These are phyloP conservation scores for Drosophila falleni DNA, from an alignment of 2,888 invertebrate species.

Conservation along the genomic window DNA sequence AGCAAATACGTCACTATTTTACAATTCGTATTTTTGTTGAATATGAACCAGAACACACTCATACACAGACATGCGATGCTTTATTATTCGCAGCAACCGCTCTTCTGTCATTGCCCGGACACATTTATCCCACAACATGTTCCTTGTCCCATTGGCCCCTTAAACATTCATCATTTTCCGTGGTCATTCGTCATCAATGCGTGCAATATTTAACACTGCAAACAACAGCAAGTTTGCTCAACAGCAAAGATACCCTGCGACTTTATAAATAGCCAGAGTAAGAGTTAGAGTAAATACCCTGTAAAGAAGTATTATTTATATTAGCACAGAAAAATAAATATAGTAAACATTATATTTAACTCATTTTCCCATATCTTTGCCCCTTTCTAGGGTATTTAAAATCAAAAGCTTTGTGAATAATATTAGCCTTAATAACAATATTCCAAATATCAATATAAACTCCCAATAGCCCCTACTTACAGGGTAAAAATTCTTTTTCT, in stretches of 20 bases:
- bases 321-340: too few relatives aligned
- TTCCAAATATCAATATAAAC: neutral
- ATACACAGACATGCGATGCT: slow-evolving; percentile 13
- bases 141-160: slow-evolving; percentile 67
- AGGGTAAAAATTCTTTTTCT: neutral
- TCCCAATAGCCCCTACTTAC: neutral
- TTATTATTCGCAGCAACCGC: slow-evolving; percentile 23
- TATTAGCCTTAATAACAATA: neutral
- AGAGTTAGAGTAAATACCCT: neutral
- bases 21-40: slow-evolving; percentile 25
- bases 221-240: neutral
- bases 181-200: slow-evolving; percentile 74
- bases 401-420: neutral
- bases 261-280: neutral
- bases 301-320: too few relatives aligned
- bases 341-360: too few relatives aligned
- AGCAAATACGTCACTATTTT: slow-evolving; percentile 23
- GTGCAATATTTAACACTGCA: slow-evolving; percentile 62
- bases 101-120: slow-evolving; percentile 44
- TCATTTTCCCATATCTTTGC: too few relatives aligned
- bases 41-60: slow-evolving; percentile 4
- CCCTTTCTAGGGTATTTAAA: too few relatives aligned
- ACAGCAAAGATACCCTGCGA: slow-evolving; percentile 14
- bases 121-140: slow-evolving; percentile 63
- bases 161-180: slow-evolving; percentile 79